Evolutionary conservation across 2,797 vertebrate species (phyloP).

Genomic region (Peromyscus attwateri): DNA sequence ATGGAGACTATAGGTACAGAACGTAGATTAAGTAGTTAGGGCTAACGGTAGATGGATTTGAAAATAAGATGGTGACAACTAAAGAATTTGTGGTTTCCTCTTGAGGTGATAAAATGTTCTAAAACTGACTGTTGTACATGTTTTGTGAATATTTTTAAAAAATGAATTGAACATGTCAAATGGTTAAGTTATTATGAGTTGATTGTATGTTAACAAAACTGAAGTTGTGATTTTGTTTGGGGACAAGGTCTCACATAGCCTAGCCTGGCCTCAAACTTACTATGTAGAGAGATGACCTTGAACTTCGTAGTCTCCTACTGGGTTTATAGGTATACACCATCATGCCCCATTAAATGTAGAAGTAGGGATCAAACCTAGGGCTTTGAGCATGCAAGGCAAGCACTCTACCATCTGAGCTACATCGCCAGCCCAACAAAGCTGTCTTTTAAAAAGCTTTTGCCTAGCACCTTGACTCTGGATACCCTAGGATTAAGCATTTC

Average conservation of each 20-base stretch:
- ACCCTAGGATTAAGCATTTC: background rate
- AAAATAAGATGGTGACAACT: background rate
- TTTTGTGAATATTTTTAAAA: slow-evolving; percentile 18
- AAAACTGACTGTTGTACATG: slow-evolving; percentile 20
- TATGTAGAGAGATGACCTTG: background rate
- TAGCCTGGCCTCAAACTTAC: background rate
- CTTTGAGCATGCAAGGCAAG: background rate
- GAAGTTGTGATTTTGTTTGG: background rate
- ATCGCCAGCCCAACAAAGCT: background rate
- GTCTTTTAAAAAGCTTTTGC: background rate
- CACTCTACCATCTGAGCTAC: background rate
- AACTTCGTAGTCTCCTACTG: background rate
- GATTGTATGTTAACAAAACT: background rate
- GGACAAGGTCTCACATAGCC: background rate
- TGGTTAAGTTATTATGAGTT: background rate
- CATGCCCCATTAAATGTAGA: background rate
- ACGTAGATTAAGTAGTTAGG: background rate
- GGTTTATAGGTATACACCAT: no score
- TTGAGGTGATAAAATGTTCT: slow-evolving; percentile 50
- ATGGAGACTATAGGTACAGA: background rate
- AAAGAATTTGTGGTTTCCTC: slow-evolving; percentile 2
- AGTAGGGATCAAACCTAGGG: background rate
- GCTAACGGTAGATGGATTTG: background rate
- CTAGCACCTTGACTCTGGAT: background rate
- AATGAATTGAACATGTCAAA: background rate